Evolutionary conservation across 2,797 vertebrate genomes (phyloP), one percentile per base, ranked within the genome.

Genomic region (Enteromius thamalakanensis): DNA sequence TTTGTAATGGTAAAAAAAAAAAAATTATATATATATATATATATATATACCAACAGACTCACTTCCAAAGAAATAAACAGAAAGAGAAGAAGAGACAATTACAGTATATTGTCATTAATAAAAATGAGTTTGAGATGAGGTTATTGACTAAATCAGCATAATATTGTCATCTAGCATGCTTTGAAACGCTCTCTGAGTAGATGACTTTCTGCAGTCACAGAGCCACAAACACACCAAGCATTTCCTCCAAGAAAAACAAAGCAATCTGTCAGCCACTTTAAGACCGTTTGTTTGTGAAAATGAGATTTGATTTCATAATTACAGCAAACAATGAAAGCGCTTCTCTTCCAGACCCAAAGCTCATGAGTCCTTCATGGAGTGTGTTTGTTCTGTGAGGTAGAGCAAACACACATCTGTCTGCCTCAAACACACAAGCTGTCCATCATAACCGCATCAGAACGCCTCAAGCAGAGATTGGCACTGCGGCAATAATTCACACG

Each of bases 281-380:
- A 9, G 40, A 70, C 21, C 4, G 68, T 47, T 5, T 53, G 70
- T 47, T 29, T 49, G 23, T 19, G 23, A 47, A 71, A 49, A 17
- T 17, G 4, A 72, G 15, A 72, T 51, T 49, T 75, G 21, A 37
- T 32, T 55, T 75, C 32, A 75, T n/a, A 75, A 75, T 40, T 53
- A 21, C 72, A 40, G 7, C 70, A 49, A 47, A 47, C n/a, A 71
- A 15, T 26, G 3, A 47, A 70, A 47, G 37, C 21, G 15, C 40
- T 45, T 69, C 40, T 69, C 19, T 0, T 47, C n/a, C 42, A 47
- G 68, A 71, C 7, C 6, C 9, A 70, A 40, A 70, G n/a, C 67
- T 68, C 65, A 14, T n/a, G 65, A 70, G 32, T 65, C 37, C 62
- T n/a, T 42, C 68, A 3, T 70, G 67, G 19, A 26, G 40, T 10